Conservation (phyloP, 2,113 vertebrate species). For the Caretta caretta region DNA sequence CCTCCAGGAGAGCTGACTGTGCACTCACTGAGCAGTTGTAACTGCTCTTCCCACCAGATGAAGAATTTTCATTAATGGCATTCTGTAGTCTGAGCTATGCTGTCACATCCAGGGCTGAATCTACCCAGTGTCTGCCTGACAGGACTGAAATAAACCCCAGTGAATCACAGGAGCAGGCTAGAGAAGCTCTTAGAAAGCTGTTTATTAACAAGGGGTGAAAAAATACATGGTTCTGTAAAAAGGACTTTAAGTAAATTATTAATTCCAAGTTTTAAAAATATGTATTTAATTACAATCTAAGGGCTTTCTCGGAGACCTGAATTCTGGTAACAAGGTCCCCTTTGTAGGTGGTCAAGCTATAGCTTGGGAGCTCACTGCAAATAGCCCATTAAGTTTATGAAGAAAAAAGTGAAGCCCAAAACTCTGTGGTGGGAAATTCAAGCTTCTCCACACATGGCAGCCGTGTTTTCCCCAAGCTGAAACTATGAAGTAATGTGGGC, state of each 20-base stretch:
- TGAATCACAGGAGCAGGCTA: background rate
- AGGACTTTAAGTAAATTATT: background rate
- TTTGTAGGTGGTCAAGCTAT: background rate
- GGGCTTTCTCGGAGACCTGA: background rate
- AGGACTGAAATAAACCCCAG: background rate
- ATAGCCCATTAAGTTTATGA: background rate
- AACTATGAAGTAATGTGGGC: rapidly evolving
- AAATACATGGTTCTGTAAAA: background rate
- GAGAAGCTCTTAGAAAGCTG: background rate
- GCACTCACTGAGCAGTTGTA: background rate
- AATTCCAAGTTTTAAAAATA: background rate
- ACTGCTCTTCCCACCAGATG: background rate
- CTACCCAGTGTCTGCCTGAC: background rate
- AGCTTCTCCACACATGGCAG: background rate
- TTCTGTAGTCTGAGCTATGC: background rate
- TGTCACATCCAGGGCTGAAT: background rate
- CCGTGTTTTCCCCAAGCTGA: background rate
- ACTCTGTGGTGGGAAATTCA: background rate
- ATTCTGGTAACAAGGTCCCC: background rate
- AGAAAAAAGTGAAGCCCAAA: background rate
- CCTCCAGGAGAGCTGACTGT: too few species aligned
- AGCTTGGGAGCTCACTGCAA: background rate
- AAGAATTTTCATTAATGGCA: background rate
- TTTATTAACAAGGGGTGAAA: background rate
- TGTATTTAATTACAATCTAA: background rate